Base-by-base conservation (phyloP, 2,797 vertebrate species). In the Nannoperca australis region DNA sequence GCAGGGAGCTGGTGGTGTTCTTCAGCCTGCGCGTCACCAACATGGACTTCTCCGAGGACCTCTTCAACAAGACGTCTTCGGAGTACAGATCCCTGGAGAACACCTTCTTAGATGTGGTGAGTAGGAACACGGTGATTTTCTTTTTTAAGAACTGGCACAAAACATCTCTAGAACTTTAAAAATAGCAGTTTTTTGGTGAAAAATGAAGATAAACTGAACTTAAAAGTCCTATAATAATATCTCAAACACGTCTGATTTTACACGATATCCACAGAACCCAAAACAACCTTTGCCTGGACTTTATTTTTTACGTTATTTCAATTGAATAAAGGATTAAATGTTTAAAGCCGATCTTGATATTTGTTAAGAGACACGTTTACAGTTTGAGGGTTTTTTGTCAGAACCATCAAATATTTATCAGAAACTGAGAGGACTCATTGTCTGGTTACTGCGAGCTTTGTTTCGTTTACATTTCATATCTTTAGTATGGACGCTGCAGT, bases 21-120 rank as follows among this genome's bases (percentile, higher is more conserved):
- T 97, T 99, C 93, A 98, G 97, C 80, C 88, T 98, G 66, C 92
- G 95, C 2, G 96, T 98, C 3, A 97, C 97, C 80, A 98, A 98
- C 93, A 93, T 98, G 95, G 91, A 93, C 85, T 99, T 99, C 91
- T 97, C 97, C 0, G 91, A 95, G 0, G 94, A 96, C 85, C 96
- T 99, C 53, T 99, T 97, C 94, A 97, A 99, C 68, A 97, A 95
- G 94, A 97, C 95, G 5, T 98, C 97, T 0, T 18, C 87, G 0
- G 97, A 98, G 70, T 99, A 98, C 91, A 93, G 89, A 83, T 85
- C 95, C 0, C 89, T 98, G 82, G 97, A 98, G 82, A 96, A 94
- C 73, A 94, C 92, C 65, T 97, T 97, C 91, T 75, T 95, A 54
- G 92, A 98, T 0, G 24, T 98, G 96, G 97, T 98, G 90, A 94